Base-by-base conservation (phyloP, 2,888 invertebrate genomes). In the Andrena hattorfiana region DNA sequence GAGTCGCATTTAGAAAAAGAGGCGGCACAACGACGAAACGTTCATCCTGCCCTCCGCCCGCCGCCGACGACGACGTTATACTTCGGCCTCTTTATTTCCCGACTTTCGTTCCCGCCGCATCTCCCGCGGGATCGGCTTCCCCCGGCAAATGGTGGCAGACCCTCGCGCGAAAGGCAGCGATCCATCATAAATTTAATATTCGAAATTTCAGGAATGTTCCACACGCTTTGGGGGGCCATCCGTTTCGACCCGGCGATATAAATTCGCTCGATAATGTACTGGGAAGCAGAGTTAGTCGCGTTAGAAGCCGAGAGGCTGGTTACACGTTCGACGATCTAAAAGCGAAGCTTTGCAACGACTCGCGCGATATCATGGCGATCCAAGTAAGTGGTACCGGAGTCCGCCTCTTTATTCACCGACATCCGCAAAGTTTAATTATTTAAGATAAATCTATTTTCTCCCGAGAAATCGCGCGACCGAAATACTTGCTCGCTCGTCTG, bases 141-240 rank as follows among this genome's bases (percentile, higher is more conserved):
- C 56, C 70, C 78, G 81, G 77, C 77, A 83, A 88, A 84, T 76
- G 79, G 42, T 42, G 42, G 83, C 71, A 60, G 68, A 77, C 71
- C 77, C 80, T 77, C 63, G 85, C 73, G 88, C 73, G 77, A 76
- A 83, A 86, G 87, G 86, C 87, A 81, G 87, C 90, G 90, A 92
- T 92, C 90, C 92, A 91, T 92, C 92, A 92, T 90, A 87, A 90
- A 89, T 92, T 92, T 91, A 92, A 89, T 90, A 89, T 91, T 91
- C 87, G 88, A 90, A 92, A 92, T 90, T 92, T 91, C 87, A 86
- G 81, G 87, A 88, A 86, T 88, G 90, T 87, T 89, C 87, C 85
- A 77, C 88, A 76, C 85, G 87, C 77, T 79, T 84, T 85, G 82
- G 80, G 79, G 42, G 80, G 81, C 89, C 87, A 88, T 89, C 85